Percentiles rank a stretch among this genome's conserved stretches.
Evolutionary conservation across 2,888 invertebrate genomes (phyloP).

Genomic region (Drosophila longiperda): DNA sequence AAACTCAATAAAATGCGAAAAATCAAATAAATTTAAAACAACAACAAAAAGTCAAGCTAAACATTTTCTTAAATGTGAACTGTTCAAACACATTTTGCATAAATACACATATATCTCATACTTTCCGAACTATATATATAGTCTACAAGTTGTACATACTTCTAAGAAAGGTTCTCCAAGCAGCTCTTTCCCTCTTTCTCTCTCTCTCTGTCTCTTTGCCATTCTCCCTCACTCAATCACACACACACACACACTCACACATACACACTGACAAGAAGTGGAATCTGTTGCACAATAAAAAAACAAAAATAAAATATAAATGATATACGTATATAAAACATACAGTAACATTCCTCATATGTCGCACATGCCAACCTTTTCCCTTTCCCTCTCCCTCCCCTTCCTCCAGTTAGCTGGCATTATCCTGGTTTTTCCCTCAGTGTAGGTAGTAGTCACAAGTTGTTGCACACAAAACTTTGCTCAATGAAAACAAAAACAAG

Average conservation of each 20-base stretch:
- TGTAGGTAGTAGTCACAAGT: conserved; percentile 19
- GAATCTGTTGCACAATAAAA: conserved; percentile 35
- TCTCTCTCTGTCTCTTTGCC: conserved; percentile 4
- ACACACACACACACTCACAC: conserved; percentile 17
- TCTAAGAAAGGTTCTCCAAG: conserved; percentile 6
- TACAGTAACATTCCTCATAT: conserved; percentile 27
- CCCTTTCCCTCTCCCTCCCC: neutral
- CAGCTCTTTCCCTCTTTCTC: conserved; percentile 11
- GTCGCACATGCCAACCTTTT: neutral
- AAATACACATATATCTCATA: conserved; percentile 10
- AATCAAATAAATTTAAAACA: neutral
- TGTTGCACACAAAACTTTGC: conserved; percentile 35
- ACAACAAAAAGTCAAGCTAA: conserved; percentile 13
- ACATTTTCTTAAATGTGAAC: conserved; percentile 33
- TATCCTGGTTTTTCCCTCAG: neutral
- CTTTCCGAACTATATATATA: conserved; percentile 13
- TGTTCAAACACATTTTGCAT: conserved; percentile 60
- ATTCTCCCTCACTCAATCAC: neutral
- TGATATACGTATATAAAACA: conserved; percentile 23
- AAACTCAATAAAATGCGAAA: conserved; percentile 11
- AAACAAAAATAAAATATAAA: neutral
- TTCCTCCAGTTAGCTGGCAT: neutral
- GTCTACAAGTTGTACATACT: conserved; percentile 37
- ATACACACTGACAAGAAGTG: neutral
- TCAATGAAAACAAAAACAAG: conserved; percentile 31